These are phyloP conservation scores for Cheracebus regulus DNA, from an alignment of 2,797 vertebrate species.

Conservation along the genomic window DNA sequence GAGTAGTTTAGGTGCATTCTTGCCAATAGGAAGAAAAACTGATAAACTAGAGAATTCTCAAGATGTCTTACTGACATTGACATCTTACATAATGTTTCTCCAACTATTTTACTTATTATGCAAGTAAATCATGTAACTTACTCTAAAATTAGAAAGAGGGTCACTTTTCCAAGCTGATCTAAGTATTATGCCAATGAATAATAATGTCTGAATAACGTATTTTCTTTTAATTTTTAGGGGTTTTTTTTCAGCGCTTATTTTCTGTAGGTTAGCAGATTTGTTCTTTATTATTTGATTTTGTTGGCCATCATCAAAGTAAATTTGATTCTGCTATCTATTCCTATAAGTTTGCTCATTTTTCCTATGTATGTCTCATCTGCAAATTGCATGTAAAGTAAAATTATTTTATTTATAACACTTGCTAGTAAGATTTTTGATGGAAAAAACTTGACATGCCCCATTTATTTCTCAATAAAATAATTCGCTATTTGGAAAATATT, in stretches of 20 bases:
- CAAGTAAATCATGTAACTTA: background rate
- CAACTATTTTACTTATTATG: background rate
- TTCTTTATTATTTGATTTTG: background rate
- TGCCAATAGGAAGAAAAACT: conserved; percentile 2
- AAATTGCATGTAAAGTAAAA: background rate
- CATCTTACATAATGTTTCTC: background rate
- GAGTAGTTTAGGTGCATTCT: background rate
- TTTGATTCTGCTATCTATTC: background rate
- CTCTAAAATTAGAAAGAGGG: background rate
- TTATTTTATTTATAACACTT: background rate
- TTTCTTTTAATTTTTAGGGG: background rate
- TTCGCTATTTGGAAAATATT: background rate
- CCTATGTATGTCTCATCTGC: background rate
- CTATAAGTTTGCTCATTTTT: background rate
- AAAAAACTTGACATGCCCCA: background rate
- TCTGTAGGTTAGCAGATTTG: background rate
- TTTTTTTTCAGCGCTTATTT: background rate
- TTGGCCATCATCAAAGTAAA: background rate
- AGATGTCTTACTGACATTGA: background rate
- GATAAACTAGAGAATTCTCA: background rate
- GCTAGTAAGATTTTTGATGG: background rate
- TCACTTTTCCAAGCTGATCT: background rate
- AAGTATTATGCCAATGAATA: background rate
- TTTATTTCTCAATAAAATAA: background rate
- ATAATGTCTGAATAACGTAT: background rate